Conservation (phyloP, 2,888 invertebrate genomes). For the Stenolophus ochropezus region DNA sequence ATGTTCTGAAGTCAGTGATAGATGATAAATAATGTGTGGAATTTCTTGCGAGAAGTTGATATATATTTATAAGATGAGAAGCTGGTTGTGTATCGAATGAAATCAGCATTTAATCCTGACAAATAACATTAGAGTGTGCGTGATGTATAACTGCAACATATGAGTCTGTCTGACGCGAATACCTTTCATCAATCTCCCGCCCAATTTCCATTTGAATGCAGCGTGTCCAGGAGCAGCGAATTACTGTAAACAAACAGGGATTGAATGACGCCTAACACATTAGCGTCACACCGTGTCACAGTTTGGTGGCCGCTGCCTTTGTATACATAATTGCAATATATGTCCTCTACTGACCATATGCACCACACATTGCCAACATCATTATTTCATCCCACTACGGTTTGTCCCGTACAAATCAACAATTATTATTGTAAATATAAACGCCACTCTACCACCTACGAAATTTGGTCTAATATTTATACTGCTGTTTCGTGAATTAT, state of each 20-base stretch:
- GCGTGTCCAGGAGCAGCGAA: not conserved
- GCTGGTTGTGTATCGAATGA: conserved; percentile 1
- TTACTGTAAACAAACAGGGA: conserved; percentile 26
- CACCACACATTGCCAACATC: not conserved
- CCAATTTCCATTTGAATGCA: conserved; percentile 40
- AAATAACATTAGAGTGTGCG: conserved; percentile 20
- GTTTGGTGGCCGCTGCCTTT: conserved; percentile 45
- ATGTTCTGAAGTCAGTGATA: too few species aligned
- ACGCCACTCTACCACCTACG: too few species aligned
- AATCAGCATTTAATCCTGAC: conserved; percentile 13
- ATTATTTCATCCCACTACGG: not conserved
- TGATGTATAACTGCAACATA: conserved; percentile 33
- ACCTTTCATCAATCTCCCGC: conserved; percentile 37
- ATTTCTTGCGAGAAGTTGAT: too few species aligned
- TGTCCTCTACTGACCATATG: not conserved
- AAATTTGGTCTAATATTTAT: too few species aligned
- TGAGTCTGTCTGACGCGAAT: conserved; percentile 24
- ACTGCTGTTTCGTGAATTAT: too few species aligned
- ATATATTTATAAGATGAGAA: not conserved
- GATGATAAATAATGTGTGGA: too few species aligned
- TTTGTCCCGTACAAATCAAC: not conserved
- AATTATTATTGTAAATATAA: too few species aligned
- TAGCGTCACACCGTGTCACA: conserved; percentile 40
- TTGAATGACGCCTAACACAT: conserved; percentile 40
- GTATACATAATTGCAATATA: conserved; percentile 52